Conservation (phyloP, 2,113 vertebrate genomes). For the Nipponia nippon region DNA sequence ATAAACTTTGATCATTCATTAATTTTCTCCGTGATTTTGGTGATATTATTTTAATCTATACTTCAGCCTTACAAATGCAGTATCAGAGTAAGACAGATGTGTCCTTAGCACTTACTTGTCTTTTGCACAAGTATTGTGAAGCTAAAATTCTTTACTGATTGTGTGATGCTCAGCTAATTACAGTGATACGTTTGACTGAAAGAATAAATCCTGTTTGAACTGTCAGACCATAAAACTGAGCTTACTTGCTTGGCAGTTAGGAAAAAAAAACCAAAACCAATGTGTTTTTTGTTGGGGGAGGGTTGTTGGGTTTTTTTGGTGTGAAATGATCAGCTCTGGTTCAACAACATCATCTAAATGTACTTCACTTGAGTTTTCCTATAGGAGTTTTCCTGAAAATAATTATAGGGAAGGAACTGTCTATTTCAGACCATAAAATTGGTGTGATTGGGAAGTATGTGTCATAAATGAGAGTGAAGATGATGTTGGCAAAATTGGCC, state of each 20-base stretch:
- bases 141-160: background rate
- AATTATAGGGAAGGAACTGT: background rate
- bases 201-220: background rate
- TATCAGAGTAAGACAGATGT: background rate
- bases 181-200: background rate
- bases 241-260: background rate
- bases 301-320: background rate
- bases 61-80: background rate
- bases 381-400: background rate
- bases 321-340: background rate
- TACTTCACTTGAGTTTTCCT: background rate
- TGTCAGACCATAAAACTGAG: background rate
- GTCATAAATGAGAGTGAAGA: slow-evolving; percentile 35
- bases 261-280: background rate
- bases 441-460: background rate
- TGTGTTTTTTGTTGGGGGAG: background rate
- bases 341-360: background rate
- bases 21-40: background rate
- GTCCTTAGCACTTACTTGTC: background rate
- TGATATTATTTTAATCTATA: background rate
- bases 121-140: background rate
- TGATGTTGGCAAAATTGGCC: slow-evolving; percentile 1
- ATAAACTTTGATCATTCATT: background rate
- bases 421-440: slow-evolving; percentile 14
- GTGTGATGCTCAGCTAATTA: background rate